Conservation (phyloP, 2,113 vertebrate genomes). For the Prochilodus magdalenae region DNA sequence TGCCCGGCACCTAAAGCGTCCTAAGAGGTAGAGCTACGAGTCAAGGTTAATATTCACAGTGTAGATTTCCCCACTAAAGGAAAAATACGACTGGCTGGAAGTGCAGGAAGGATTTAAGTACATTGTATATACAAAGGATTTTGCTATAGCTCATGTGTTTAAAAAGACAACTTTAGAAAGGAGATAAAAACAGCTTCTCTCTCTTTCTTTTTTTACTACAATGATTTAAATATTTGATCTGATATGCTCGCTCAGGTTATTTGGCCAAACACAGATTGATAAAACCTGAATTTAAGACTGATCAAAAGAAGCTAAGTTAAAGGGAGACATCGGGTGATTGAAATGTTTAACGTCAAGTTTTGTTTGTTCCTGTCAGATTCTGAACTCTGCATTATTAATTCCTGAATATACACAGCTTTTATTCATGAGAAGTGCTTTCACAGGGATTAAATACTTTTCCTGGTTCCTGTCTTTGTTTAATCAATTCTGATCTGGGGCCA, state of each 20-base stretch:
- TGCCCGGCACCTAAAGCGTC: conserved; percentile 84
- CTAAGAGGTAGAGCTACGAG: conserved; percentile 94
- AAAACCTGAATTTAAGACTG: not conserved
- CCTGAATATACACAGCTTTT: not conserved
- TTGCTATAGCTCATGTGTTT: conserved; percentile 9
- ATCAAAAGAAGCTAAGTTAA: not conserved
- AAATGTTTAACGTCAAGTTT: too few relatives aligned
- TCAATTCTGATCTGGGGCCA: too few relatives aligned
- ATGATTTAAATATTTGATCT: not conserved
- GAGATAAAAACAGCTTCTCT: conserved; percentile 1
- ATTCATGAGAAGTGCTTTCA: not conserved
- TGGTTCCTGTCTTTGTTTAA: too few relatives aligned
- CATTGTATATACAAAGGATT: conserved; percentile 26
- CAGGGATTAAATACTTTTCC: too few relatives aligned
- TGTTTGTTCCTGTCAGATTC: too few relatives aligned
- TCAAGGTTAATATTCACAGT: conserved; percentile 67
- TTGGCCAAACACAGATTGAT: not conserved
- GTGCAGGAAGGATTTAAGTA: conserved; percentile 39
- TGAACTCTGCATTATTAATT: too few relatives aligned
- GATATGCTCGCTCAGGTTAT: conserved; percentile 4
- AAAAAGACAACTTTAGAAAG: not conserved
- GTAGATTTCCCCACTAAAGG: conserved; percentile 81
- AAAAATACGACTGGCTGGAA: conserved; percentile 58
- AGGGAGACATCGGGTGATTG: not conserved
- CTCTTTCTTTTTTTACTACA: too few relatives aligned